Base-by-base conservation (phyloP, 2,797 vertebrate species). In the Muscicapa comitata region DNA sequence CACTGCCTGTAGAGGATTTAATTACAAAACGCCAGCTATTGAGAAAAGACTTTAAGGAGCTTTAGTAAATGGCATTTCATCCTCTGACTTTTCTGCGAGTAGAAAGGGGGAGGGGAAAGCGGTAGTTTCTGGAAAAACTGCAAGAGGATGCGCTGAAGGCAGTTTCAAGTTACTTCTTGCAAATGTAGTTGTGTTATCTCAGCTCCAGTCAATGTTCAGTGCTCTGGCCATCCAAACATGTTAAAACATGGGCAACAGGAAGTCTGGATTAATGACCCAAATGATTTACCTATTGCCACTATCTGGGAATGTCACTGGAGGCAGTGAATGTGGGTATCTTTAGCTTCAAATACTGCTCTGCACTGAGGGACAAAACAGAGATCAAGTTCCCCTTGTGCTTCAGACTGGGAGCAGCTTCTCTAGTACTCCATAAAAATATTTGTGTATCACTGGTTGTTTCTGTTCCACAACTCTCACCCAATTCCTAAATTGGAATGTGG, bases 1-100 rank as follows among this genome's bases (percentile, higher is more conserved):
- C 51, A 73, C 13, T 68, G 50, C 18, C 37, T 0, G 0, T 11
- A 43, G 23, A 76, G 51, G 61, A 85, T 63, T 88, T 83, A 62
- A 81, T 58, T 45, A 84, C 23, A 48, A 94, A 94, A 86, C 24
- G 14, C 40, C 55, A 91, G n/a, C 42, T 83, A 73, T 4, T 78
- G 55, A 91, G 82, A 43, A 82, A 92, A 88, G 37, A 73, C 89
- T 79, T 84, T 54, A 81, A 77, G 62, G 73, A 94, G 72, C 57
- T 96, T 90, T 66, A 94, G 66, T 59, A 95, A 86, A 81, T 59
- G 67, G 73, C 62, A 73, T 87, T 87, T 90, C 37, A 82, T 25
- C 20, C 58, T 59, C 68, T 53, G 51, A 66, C 59, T 78, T 73
- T 66, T 61, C 54, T 50, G 2, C 4, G 62, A 86, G 63, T 48